Evolutionary conservation across 2,113 vertebrate genomes (phyloP).

Genomic region (Nesospiza acunhae): DNA sequence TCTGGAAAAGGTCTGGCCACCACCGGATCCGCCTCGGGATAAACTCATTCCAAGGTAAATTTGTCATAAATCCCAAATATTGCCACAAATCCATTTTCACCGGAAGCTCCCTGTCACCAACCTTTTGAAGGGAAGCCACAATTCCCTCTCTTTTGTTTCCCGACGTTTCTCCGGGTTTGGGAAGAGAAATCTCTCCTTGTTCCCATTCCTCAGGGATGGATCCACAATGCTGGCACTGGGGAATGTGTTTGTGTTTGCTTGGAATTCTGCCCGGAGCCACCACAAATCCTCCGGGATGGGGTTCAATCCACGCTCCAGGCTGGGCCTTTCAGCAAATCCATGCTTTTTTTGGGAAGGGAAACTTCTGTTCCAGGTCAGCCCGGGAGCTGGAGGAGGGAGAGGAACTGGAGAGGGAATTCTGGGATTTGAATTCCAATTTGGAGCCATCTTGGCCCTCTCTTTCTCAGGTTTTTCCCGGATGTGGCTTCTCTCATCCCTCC

Average conservation of each 20-base stretch:
- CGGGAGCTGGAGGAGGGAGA: neutral
- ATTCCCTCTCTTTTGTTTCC: neutral
- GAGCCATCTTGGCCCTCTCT: neutral
- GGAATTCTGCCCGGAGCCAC: neutral
- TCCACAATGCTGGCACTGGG: neutral
- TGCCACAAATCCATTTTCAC: neutral
- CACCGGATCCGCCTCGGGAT: rapidly evolving
- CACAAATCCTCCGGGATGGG: conserved; percentile 15
- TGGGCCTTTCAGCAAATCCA: conserved; percentile 11
- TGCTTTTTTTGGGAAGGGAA: neutral
- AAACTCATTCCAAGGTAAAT: neutral
- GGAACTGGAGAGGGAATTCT: neutral
- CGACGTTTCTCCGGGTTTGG: rapidly evolving
- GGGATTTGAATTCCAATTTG: neutral
- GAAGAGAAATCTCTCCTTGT: neutral
- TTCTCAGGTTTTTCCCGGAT: neutral
- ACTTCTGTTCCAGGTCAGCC: neutral
- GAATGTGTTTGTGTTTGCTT: neutral
- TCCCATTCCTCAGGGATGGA: neutral
- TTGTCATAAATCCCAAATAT: neutral
- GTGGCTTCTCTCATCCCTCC: neutral
- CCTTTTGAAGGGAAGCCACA: neutral
- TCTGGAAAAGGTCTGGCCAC: neutral
- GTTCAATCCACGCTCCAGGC: neutral
- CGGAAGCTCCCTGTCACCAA: neutral